Percentiles rank a stretch among this genome's conserved stretches.
Evolutionary conservation across 2,888 invertebrate species (phyloP).

Genomic region (Lithodes maja): DNA sequence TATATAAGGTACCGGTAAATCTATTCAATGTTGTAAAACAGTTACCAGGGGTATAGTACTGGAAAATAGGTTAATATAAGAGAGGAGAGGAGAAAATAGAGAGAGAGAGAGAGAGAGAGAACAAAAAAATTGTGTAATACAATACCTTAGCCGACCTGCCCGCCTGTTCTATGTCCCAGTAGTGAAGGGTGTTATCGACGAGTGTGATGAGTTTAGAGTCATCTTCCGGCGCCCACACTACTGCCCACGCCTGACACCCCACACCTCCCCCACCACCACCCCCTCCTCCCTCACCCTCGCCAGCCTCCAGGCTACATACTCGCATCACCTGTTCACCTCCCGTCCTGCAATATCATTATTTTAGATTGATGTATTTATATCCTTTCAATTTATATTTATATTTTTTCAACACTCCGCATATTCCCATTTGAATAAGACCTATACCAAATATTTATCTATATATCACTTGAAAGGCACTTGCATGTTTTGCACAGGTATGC

Average conservation of each 20-base stretch:
- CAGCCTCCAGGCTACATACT: conserved; percentile 40
- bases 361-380: not conserved
- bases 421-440: too few relatives aligned
- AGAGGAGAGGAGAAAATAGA: not conserved
- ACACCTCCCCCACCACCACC: conserved; percentile 47
- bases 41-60: not conserved
- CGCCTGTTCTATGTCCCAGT: conserved; percentile 83
- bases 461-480: too few relatives aligned
- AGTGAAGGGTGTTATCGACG: conserved; percentile 83
- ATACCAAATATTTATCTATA: too few relatives aligned
- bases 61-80: not conserved
- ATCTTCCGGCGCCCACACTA: conserved; percentile 92
- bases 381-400: not conserved
- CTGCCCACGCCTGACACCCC: conserved; percentile 75
- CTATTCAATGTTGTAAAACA: too few relatives aligned
- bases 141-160: conserved; percentile 63
- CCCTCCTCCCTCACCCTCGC: conserved; percentile 22
- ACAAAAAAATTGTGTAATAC: not conserved
- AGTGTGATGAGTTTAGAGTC: conserved; percentile 83
- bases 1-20: too few relatives aligned
- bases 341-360: conserved; percentile 21
- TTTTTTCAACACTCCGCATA: not conserved
- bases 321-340: conserved; percentile 60
- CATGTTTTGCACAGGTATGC: too few relatives aligned
- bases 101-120: not conserved